Base-by-base conservation (phyloP, 2,797 vertebrate species). In the Myripristis jacobus region DNA sequence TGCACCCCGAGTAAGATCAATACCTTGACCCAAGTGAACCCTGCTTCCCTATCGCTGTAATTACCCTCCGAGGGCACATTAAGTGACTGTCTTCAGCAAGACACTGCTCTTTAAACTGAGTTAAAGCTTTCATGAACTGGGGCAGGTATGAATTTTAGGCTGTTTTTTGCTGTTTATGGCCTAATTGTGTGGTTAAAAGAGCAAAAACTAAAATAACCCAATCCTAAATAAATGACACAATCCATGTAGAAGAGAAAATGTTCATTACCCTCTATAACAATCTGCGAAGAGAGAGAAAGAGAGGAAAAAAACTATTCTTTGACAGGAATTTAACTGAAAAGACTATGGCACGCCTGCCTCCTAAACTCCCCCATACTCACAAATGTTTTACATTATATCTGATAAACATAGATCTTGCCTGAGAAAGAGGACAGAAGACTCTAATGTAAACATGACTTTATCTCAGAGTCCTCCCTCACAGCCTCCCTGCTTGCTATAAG, bases 391-490 rank as follows among this genome's bases (percentile, higher is more conserved):
- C 70, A 59, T 71, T 66, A 75, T 46, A 81, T 85, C 63, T 77
- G 78, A 85, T 83, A 83, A 86, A 85, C 75, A 81, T 58, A 54
- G 70, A 68, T 51, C 48, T 27, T 27, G 80, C 48, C 66, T 87
- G 74, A 87, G 79, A 87, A 82, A 73, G 64, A 72, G 58, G 73
- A 79, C 77, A 66, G 75, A 69, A 29, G 70, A 67, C 50, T 43
- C 7, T 52, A 81, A 84, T 60, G 65, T 87, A 87, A 91, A 88
- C 79, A 79, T 0, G 1, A 43, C 70, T 79, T 77, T 81, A 85
- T 85, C 83, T 77, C 38, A 0, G 24, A 56, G 67, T 70, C 69
- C 48, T 63, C 73, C 65, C 53, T 72, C 70, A 50, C 12, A 41
- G 71, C 51, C 77, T 80, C 51, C 63, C 73, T 19, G 16, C 63